Evolutionary conservation across 2,797 vertebrate genomes (phyloP).

Genomic region (Mormyrus proboscirostris): DNA sequence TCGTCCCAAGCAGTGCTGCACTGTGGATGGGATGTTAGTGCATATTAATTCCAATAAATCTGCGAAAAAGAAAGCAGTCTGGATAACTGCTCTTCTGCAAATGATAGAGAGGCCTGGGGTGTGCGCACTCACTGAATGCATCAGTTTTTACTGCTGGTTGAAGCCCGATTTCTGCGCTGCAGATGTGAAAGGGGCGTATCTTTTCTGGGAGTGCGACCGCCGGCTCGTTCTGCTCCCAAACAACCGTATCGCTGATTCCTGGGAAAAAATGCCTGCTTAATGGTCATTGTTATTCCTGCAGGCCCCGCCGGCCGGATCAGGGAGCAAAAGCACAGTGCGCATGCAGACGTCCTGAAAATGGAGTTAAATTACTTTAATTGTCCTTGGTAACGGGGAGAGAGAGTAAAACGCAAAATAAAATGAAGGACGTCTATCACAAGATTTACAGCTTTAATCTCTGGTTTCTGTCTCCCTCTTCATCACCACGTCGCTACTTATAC

Average conservation of each 20-base stretch:
- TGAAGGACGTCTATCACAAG: neutral
- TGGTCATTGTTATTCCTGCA: neutral
- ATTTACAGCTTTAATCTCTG: constrained; percentile 4
- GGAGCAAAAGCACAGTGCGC: neutral
- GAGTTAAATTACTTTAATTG: constrained; percentile 11
- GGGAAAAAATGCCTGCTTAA: neutral
- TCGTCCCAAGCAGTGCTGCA: neutral
- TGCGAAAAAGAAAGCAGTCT: neutral
- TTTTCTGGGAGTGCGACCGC: no score
- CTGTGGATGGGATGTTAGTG: neutral
- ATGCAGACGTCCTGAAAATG: neutral
- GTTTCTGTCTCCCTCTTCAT: neutral
- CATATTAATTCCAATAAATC: neutral
- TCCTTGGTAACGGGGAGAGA: neutral
- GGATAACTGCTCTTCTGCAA: neutral
- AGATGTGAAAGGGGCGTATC: neutral
- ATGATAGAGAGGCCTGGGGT: neutral
- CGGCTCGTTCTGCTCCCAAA: neutral
- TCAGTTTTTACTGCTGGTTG: neutral
- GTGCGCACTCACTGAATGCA: neutral
- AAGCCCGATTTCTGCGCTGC: neutral
- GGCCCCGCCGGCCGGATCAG: no score
- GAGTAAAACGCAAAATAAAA: constrained; percentile 3
- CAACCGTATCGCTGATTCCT: constrained; percentile 5
- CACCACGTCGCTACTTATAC: neutral